Percentiles rank a stretch among this genome's conserved stretches.
These are phyloP conservation scores for Alouatta palliata DNA, from an alignment of 2,113 vertebrate species.

Conservation along the genomic window DNA sequence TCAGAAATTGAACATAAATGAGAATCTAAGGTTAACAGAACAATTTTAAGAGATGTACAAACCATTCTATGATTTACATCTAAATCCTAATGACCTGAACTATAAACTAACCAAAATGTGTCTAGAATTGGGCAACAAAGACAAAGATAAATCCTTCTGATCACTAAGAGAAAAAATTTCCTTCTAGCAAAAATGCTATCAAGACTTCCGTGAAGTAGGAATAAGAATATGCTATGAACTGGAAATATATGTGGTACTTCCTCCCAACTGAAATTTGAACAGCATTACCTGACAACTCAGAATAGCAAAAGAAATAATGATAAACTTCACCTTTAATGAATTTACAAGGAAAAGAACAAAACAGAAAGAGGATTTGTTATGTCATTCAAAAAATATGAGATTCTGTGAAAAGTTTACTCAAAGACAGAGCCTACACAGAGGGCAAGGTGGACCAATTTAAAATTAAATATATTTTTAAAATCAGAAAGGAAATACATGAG, in stretches of 20 bases:
- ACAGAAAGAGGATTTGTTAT: not conserved
- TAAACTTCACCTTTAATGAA: not conserved
- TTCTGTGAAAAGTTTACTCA: not conserved
- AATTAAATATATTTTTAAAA: not conserved
- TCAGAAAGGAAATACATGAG: not conserved
- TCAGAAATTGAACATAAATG: not conserved
- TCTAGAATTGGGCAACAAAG: not conserved
- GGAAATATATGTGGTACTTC: not conserved
- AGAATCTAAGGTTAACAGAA: not conserved
- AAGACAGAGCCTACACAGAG: not conserved
- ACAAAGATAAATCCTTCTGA: not conserved
- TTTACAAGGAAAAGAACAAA: conserved; percentile 9
- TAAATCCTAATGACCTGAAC: not conserved
- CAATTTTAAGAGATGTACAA: not conserved
- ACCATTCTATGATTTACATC: not conserved
- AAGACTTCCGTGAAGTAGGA: not conserved
- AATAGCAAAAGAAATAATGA: not conserved
- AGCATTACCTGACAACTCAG: not conserved
- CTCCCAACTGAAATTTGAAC: not conserved
- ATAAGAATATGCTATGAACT: not conserved
- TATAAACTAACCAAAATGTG: not conserved
- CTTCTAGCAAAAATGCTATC: not conserved
- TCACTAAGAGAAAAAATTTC: not conserved
- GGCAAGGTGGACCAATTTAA: too few relatives aligned
- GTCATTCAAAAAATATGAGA: not conserved